Evolutionary conservation across 1,140 invertebrate species (phyloP).

Genomic region (Zeugodacus cucurbitae): DNA sequence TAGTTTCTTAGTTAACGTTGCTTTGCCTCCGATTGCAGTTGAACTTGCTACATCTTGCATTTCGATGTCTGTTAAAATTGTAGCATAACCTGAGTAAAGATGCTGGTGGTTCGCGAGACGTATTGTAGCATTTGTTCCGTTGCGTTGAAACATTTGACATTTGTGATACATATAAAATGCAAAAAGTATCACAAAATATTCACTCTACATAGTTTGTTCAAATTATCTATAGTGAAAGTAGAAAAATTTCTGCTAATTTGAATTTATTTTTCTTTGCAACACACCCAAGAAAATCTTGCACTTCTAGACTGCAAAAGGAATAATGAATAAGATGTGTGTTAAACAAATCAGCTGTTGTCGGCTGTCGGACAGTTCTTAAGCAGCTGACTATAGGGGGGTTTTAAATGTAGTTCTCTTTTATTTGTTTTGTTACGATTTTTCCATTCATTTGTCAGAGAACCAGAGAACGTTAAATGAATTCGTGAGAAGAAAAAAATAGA

Average conservation of each 20-base stretch:
- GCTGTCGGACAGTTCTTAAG: background rate
- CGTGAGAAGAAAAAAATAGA: too few species aligned
- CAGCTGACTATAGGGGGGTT: background rate
- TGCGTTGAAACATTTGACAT: conserved; percentile 32
- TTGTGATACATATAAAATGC: background rate
- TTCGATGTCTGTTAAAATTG: background rate
- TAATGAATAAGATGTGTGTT: background rate
- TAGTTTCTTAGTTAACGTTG: conserved; percentile 56
- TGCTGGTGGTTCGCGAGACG: background rate
- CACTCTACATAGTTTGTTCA: background rate
- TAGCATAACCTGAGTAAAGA: background rate
- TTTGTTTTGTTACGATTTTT: background rate
- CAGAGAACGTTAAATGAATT: too few species aligned
- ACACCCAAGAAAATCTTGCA: conserved; percentile 33
- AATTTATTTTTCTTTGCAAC: background rate
- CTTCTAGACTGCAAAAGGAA: background rate
- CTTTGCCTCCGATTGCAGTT: background rate
- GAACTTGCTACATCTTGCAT: background rate
- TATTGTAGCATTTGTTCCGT: background rate
- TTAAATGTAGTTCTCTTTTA: background rate
- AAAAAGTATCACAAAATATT: background rate
- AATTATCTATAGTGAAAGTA: background rate
- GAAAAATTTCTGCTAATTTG: background rate
- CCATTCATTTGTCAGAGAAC: too few species aligned
- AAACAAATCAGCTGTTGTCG: background rate